Evolutionary conservation across 2,797 vertebrate species (phyloP).

Genomic region (Apogon talboti): DNA sequence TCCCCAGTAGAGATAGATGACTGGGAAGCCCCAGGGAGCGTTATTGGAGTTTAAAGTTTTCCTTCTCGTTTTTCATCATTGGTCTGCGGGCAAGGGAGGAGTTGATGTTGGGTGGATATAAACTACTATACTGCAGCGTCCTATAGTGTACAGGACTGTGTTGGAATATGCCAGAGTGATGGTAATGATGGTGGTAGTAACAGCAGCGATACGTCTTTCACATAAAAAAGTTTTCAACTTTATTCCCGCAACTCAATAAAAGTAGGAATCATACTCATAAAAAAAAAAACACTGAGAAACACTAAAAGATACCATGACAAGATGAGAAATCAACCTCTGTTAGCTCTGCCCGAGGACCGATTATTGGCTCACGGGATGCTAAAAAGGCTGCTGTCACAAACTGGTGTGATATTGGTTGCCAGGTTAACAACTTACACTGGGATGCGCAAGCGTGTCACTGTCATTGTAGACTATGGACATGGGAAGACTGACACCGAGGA

Average conservation of each 20-base stretch:
- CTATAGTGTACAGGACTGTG: slow-evolving; percentile 24
- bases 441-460: slow-evolving; percentile 90
- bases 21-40: slow-evolving; percentile 73
- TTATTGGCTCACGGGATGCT: slow-evolving; percentile 6
- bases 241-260: slow-evolving; percentile 18
- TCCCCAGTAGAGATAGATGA: slow-evolving; percentile 80
- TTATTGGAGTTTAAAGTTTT: slow-evolving; percentile 83
- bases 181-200: slow-evolving; percentile 8
- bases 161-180: slow-evolving; percentile 25
- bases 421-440: slow-evolving; percentile 85
- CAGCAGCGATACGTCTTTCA: slow-evolving; percentile 13
- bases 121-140: slow-evolving; percentile 48
- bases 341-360: background rate
- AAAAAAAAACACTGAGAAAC: slow-evolving; percentile 13
- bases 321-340: background rate
- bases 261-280: slow-evolving; percentile 12
- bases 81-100: slow-evolving; percentile 57
- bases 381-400: slow-evolving; percentile 5
- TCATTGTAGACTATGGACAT: slow-evolving; percentile 93
- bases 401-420: slow-evolving; percentile 11
- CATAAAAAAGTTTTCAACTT: slow-evolving; percentile 40
- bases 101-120: slow-evolving; percentile 54
- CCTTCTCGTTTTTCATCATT: slow-evolving; percentile 78
- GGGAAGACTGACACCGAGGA: slow-evolving; percentile 85
- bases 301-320: slow-evolving; percentile 26